phyloP scores from a whole-genome alignment of 2,797 vertebrate genomes.

The Dryobates pubescens region DNA sequence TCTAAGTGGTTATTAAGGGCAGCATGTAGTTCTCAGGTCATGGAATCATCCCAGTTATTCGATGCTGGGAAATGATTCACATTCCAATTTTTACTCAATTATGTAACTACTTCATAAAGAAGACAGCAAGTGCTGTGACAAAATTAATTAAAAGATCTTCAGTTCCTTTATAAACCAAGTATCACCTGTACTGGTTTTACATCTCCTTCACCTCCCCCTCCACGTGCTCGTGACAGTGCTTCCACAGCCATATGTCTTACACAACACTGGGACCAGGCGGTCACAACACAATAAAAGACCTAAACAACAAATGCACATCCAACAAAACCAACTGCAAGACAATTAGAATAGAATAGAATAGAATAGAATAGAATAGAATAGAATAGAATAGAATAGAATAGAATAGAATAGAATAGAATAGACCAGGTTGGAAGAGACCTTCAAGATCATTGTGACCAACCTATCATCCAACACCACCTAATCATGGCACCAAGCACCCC shows the following conservation, averaged over 20 bases:
- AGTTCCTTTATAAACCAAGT: neutral
- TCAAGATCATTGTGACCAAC: too few species aligned
- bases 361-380: too few species aligned
- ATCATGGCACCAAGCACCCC: too few species aligned
- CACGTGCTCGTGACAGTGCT: neutral
- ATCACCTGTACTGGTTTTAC: neutral
- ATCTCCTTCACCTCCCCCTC: neutral
- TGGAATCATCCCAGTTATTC: neutral
- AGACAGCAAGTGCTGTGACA: constrained; percentile 14
- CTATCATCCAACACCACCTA: too few species aligned
- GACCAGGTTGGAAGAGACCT: too few species aligned
- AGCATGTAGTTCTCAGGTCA: neutral
- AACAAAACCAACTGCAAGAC: neutral
- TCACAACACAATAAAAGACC: neutral
- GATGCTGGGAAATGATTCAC: constrained; percentile 14
- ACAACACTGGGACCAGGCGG: neutral
- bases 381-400: too few species aligned
- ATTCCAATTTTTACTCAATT: neutral
- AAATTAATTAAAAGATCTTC: constrained; percentile 35
- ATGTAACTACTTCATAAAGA: constrained; percentile 8
- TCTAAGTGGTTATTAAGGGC: neutral
- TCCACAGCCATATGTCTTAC: neutral
- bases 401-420: too few species aligned
- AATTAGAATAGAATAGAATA: too few species aligned
- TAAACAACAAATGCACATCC: neutral